Evolutionary conservation across 1,140 invertebrate species (phyloP), one percentile per base, ranked within the genome.

Genomic region (Zaprionus vittiger): DNA sequence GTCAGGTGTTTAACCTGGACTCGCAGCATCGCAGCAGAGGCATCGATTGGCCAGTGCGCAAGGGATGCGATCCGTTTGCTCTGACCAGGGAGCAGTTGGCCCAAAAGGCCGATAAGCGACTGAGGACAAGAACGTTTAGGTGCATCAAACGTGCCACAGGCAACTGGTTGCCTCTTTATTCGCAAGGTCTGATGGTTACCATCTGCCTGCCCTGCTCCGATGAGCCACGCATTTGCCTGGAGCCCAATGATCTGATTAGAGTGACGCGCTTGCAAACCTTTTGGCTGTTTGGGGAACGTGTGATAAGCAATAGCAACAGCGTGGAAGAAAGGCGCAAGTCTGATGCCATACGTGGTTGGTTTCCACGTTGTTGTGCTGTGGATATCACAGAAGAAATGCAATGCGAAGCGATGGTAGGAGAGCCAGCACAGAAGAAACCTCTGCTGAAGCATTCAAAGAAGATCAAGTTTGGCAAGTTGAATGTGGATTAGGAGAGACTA

Each of bases 31-130:
- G 93, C 15, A 96, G 96, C 20, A 95, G 98, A 94, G 98, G 98
- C 2, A 95, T 98, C 63, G 91, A 92, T 22, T 99, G 98, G 98
- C 95, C 96, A n/a, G 94, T 99, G 7, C 90, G 93, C 2, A 94
- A 96, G 1, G 96, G 95, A 14, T 99, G 98, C 92, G 93, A 97
- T 93, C 96, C 98, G 90, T 99, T 96, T 92, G 96, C 97, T 9
- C 93, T 99, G 57, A 99, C 98, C 14, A 91, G 95, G 12, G 98
- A 99, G 89, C 98, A 99, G 93, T 93, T 98, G 34, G 94, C 95
- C 49, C 98, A 99, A 93, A 99, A 99, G 93, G 83, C 93, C 34
- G 96, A 98, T 73, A 99, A 99, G 93, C 93, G 95, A 3, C 94
- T 95, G 17, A 94, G 97, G 61, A 96, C 97, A 0, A 94, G 95